Percentiles rank a stretch among this genome's conserved stretches.
Conservation (phyloP, 2,113 vertebrate species). For the Cebus imitator region DNA sequence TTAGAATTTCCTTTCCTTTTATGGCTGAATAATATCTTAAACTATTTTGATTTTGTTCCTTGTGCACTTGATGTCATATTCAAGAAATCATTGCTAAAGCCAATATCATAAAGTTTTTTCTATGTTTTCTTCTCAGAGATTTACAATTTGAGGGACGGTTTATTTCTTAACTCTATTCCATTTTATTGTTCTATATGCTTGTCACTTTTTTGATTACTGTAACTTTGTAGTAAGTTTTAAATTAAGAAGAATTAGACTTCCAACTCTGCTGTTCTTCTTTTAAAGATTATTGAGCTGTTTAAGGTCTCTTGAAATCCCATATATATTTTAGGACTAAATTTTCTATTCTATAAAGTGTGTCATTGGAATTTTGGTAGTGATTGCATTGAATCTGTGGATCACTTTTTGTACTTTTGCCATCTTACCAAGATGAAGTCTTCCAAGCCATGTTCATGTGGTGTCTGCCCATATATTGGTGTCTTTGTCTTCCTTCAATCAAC, state of each 20-base stretch:
- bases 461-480: background rate
- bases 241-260: background rate
- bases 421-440: background rate
- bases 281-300: background rate
- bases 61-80: background rate
- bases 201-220: background rate
- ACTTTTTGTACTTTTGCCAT: background rate
- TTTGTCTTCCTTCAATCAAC: background rate
- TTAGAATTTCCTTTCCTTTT: background rate
- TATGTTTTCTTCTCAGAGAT: background rate
- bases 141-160: background rate
- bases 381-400: background rate
- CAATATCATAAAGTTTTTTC: background rate
- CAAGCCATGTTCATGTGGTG: background rate
- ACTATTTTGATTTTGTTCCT: background rate
- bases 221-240: background rate
- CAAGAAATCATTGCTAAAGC: background rate
- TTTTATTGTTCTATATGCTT: background rate
- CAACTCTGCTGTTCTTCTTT: background rate
- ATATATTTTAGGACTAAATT: background rate
- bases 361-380: background rate
- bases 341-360: background rate
- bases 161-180: background rate
- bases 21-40: too few species aligned
- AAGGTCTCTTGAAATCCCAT: background rate